phyloP scores from a whole-genome alignment of 2,797 vertebrate species.

The Linurgus olivaceus region DNA sequence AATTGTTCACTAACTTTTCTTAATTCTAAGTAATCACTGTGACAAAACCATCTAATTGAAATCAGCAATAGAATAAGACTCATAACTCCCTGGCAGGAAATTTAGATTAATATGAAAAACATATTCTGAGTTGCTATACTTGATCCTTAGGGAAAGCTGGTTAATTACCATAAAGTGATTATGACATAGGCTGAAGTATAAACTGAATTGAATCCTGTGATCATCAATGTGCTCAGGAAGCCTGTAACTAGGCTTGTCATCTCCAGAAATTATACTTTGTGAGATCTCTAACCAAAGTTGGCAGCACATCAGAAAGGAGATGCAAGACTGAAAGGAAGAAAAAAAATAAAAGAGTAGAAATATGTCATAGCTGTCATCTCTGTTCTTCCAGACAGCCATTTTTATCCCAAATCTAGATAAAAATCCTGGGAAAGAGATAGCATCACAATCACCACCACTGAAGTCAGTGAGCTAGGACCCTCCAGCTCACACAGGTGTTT shows the following conservation, averaged over 20 bases:
- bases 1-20: neutral
- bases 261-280: neutral
- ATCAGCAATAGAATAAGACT: neutral
- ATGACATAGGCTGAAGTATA: neutral
- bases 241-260: neutral
- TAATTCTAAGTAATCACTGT: slow-evolving; percentile 5
- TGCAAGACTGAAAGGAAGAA: neutral
- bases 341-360: neutral
- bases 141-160: neutral
- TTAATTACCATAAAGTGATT: neutral
- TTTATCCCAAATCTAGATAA: neutral
- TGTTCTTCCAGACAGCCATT: neutral
- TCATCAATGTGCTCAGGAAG: neutral
- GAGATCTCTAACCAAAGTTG: neutral
- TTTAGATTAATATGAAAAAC: neutral
- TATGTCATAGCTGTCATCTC: neutral
- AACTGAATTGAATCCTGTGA: neutral
- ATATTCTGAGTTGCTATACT: neutral
- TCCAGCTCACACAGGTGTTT: neutral
- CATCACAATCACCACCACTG: neutral
- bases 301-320: neutral
- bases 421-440: neutral
- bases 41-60: neutral
- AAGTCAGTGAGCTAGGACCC: neutral
- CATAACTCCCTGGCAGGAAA: neutral